A percentile compares a stretch with the other conserved stretches of the same genome.
phyloP scores from a whole-genome alignment of 2,888 invertebrate species.

The Eristalis intricaria region DNA sequence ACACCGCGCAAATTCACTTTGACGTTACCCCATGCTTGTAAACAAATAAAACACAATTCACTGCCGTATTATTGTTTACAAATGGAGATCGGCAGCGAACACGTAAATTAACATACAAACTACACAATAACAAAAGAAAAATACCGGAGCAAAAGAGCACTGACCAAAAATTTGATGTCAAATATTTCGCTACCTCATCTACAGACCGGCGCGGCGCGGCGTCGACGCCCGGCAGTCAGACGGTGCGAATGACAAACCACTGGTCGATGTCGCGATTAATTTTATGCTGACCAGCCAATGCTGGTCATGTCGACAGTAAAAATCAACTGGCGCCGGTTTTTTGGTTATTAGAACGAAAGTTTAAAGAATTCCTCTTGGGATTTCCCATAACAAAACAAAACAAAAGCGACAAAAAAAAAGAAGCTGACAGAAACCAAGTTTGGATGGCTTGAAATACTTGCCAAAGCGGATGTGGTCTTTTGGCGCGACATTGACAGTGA shows the following conservation, averaged over 20 bases:
- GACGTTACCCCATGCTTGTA: not conserved
- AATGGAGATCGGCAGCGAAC: not conserved
- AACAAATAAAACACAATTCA: not conserved
- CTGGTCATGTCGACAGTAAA: constrained; percentile 38
- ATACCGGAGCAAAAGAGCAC: constrained; percentile 37
- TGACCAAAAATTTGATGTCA: constrained; percentile 31
- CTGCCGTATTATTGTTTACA: constrained; percentile 28
- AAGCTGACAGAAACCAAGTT: not conserved
- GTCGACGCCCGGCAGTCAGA: not conserved
- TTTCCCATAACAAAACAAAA: constrained; percentile 5
- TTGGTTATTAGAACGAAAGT: constrained; percentile 47
- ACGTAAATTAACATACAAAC: constrained; percentile 16
- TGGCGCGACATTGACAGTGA: not conserved
- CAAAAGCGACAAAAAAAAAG: not conserved
- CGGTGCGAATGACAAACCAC: not conserved
- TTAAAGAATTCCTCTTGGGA: constrained; percentile 45
- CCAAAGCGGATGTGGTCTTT: constrained; percentile 48
- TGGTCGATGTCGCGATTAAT: constrained; percentile 2
- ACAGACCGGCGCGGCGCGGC: not conserved
- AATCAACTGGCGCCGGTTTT: constrained; percentile 45
- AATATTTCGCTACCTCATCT: constrained; percentile 1
- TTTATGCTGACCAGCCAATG: constrained; percentile 34
- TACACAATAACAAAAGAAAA: constrained; percentile 1
- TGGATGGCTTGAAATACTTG: constrained; percentile 19
- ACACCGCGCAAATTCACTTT: constrained; percentile 3